Evolutionary conservation across 2,888 invertebrate genomes (phyloP), one percentile per base, ranked within the genome.

Genomic region (Plebejus anna): DNA sequence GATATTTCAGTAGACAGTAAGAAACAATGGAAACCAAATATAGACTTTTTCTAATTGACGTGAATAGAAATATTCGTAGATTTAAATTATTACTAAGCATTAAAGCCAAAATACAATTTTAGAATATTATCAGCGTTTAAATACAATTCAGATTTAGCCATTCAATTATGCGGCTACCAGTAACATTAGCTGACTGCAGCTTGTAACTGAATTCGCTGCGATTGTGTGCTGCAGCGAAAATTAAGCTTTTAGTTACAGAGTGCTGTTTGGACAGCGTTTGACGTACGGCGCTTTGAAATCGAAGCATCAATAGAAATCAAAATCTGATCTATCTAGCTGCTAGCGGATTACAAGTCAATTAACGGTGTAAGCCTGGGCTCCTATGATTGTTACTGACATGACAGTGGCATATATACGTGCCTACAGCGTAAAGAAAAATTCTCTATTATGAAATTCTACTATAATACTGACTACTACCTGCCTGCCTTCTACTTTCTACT

Each of bases 161-260:
- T 66, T 66, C 66, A 66, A 66, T 66, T 32, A 66, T 66, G 32
- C 66, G 32, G 13, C 11, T 16, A 36, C 11, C 66, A 66, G 66
- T 66, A 66, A 66, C 66, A 66, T 66, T 66, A 66, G 32, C 66
- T 36, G 32, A 22, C 66, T 32, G 59, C 16, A 59, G 59, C 61
- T 28, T 61, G 66, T 36, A 66, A 36, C 71, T 42, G 71, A 42
- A 42, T 42, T 71, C 71, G 42, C 71, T 71, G 71, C 38, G 38
- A 70, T 38, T 38, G 70, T 38, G 38, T 70, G 38, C 7, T 70
- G 38, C 7, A 38, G 38, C 70, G 36, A 22, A 71, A 71, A 71
- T 71, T 71, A 71, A 42, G 71, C 71, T 71, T 71, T 71, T 42
- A 71, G 71, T 71, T 71, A 22, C n/a, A 71, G n/a, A 71, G 42